Conservation (phyloP, 2,888 invertebrate genomes). For the Aleiodes leptofemur region DNA sequence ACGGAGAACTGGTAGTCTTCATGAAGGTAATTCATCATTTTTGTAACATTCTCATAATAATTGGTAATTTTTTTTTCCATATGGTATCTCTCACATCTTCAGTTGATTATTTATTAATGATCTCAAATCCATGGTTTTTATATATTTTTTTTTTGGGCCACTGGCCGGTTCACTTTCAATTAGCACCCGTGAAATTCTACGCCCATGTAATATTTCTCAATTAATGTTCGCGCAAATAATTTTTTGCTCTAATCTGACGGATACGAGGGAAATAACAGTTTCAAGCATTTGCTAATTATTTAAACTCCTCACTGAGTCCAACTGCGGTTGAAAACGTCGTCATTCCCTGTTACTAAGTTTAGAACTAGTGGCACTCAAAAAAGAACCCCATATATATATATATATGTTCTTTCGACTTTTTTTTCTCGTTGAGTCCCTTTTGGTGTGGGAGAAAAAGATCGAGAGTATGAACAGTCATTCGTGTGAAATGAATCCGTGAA, state of each 20-base stretch:
- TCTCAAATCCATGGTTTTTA: no score
- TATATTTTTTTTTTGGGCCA: background rate
- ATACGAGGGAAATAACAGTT: constrained; percentile 30
- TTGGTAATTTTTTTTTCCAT: no score
- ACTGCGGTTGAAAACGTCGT: constrained; percentile 46
- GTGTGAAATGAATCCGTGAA: constrained; percentile 54
- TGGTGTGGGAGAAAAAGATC: constrained; percentile 30
- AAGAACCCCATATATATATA: constrained; percentile 11
- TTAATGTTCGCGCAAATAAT: constrained; percentile 29
- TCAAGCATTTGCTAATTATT: constrained; percentile 56
- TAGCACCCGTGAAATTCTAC: constrained; percentile 25
- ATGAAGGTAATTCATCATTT: constrained; percentile 67
- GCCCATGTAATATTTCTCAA: constrained; percentile 22
- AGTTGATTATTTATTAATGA: background rate
- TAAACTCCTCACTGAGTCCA: constrained; percentile 47
- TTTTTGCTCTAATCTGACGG: constrained; percentile 39
- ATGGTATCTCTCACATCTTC: no score
- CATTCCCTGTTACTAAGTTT: constrained; percentile 54
- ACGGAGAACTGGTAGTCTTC: constrained; percentile 69
- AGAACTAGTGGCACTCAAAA: constrained; percentile 46
- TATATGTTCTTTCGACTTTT: constrained; percentile 29
- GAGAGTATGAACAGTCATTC: constrained; percentile 46
- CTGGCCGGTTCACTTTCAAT: constrained; percentile 40
- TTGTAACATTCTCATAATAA: no score
- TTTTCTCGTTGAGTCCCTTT: constrained; percentile 22